These are phyloP conservation scores for Drosophila ezoana DNA, from an alignment of 2,888 invertebrate species.

Conservation along the genomic window DNA sequence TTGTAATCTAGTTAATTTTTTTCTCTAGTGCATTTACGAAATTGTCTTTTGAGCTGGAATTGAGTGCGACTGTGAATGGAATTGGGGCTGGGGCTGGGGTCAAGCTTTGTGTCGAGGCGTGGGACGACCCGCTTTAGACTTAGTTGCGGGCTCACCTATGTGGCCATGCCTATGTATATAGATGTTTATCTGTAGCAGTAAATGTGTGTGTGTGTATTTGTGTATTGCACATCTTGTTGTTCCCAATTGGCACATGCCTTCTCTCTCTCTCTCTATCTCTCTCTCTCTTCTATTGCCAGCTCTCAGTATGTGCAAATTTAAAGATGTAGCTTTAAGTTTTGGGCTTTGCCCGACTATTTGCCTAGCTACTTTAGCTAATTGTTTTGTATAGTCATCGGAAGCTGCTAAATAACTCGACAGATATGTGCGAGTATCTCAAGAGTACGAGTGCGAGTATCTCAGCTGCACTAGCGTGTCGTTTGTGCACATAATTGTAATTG, in stretches of 20 bases:
- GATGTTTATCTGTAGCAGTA: conserved; percentile 34
- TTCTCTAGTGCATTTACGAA: conserved; percentile 33
- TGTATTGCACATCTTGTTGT: conserved; percentile 60
- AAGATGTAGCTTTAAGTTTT: conserved; percentile 50
- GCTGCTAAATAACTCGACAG: conserved; percentile 25
- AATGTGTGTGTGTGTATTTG: conserved; percentile 11
- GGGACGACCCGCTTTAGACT: conserved; percentile 36
- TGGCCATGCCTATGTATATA: conserved; percentile 17
- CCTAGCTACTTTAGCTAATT: conserved; percentile 50
- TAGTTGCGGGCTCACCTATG: conserved; percentile 36
- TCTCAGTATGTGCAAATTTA: conserved; percentile 13
- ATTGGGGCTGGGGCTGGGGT: conserved; percentile 19
- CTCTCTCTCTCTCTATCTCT: background rate
- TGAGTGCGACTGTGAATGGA: background rate
- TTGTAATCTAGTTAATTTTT: conserved; percentile 29
- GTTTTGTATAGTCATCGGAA: conserved; percentile 50
- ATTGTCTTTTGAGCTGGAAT: conserved; percentile 5
- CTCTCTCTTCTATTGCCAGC: background rate
- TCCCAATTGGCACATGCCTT: conserved; percentile 50
- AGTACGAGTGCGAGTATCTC: conserved; percentile 19
- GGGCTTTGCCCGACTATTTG: conserved; percentile 50
- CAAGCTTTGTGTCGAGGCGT: conserved; percentile 25
- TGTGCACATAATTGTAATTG: conserved; percentile 61
- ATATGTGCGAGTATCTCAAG: conserved; percentile 5
- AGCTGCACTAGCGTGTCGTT: conserved; percentile 22